These are phyloP conservation scores for Ophion obscuratus DNA, from an alignment of 2,888 invertebrate species.

Conservation along the genomic window DNA sequence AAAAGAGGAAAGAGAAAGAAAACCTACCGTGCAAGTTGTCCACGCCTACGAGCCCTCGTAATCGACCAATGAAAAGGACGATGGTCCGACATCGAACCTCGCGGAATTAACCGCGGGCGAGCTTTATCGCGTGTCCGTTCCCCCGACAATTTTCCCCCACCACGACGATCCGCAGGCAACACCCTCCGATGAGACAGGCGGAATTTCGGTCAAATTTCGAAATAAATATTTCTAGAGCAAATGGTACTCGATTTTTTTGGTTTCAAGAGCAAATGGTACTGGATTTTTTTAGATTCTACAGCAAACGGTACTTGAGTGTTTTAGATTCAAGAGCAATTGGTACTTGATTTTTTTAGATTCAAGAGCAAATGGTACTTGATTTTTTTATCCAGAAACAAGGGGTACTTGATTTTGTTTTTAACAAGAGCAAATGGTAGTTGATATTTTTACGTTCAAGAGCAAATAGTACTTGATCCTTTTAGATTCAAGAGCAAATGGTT, in stretches of 20 bases:
- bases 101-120: slow-evolving; percentile 32
- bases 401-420: too few relatives aligned
- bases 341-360: too few relatives aligned
- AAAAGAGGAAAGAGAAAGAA: slow-evolving; percentile 9
- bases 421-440: too few relatives aligned
- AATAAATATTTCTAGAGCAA: not conserved
- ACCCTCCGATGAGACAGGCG: not conserved
- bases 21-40: slow-evolving; percentile 42
- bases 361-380: too few relatives aligned
- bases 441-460: too few relatives aligned
- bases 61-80: slow-evolving; percentile 54
- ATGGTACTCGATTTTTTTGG: not conserved
- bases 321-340: too few relatives aligned
- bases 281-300: too few relatives aligned
- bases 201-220: not conserved
- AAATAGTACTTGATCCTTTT: too few relatives aligned
- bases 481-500: too few relatives aligned
- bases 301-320: too few relatives aligned
- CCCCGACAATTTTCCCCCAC: slow-evolving; percentile 15
- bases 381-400: too few relatives aligned
- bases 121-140: slow-evolving; percentile 2
- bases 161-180: not conserved
- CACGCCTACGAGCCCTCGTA: slow-evolving; percentile 51
- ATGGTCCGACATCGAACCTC: slow-evolving; percentile 5
- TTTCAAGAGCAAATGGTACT: too few relatives aligned